These are phyloP conservation scores for Chondrilla cf. caribensis DNA, from an alignment of 37 sponge, comb jelly and placozoan species.

Conservation along the genomic window DNA sequence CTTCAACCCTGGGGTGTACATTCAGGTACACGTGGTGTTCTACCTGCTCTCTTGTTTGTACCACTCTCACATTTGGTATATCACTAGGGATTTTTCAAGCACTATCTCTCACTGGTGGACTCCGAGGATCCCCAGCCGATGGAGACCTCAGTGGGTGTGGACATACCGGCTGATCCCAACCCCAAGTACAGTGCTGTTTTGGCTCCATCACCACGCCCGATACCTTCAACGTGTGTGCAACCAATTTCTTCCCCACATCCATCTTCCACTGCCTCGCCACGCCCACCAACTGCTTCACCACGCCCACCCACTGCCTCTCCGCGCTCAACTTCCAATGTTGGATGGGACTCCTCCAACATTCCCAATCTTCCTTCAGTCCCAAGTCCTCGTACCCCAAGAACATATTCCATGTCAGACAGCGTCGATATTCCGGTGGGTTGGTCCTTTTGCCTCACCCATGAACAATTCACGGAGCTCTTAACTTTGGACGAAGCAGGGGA, in stretches of 20 bases:
- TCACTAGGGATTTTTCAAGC: not conserved
- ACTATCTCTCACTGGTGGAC: not conserved
- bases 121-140: not conserved
- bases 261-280: not conserved
- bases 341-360: not conserved
- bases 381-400: constrained; percentile 11
- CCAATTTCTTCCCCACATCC: not conserved
- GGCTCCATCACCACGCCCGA: constrained; percentile 9
- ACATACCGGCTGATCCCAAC: not conserved
- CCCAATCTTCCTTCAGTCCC: constrained; percentile 22
- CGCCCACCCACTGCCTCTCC: too few species aligned
- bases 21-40: not conserved
- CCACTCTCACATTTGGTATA: too few species aligned
- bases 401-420: not conserved
- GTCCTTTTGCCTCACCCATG: constrained; percentile 6
- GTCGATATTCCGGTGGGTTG: constrained; percentile 12
- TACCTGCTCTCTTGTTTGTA: too few species aligned
- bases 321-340: too few species aligned
- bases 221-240: not conserved
- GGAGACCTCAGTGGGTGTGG: not conserved
- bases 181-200: not conserved
- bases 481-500: constrained; percentile 5
- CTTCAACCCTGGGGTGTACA: constrained; percentile 15
- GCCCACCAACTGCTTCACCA: not conserved
- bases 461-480: constrained; percentile 36